phyloP scores from a whole-genome alignment of 1,140 invertebrate genomes.

The Zaprionus vittiger region DNA sequence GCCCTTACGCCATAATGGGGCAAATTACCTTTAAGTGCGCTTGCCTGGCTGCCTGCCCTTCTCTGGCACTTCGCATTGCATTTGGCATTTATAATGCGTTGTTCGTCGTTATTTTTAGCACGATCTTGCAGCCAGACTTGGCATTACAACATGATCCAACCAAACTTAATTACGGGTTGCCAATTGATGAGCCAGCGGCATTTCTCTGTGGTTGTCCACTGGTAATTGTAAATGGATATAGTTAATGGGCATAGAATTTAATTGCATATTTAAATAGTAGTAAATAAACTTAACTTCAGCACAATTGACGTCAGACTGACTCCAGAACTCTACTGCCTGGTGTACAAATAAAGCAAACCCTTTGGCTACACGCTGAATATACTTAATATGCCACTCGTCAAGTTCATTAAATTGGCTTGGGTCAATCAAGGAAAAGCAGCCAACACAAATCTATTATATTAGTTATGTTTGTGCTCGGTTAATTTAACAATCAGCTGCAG shows the following conservation, averaged over 20 bases:
- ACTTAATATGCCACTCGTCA: slow-evolving; percentile 45
- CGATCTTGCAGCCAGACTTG: slow-evolving; percentile 58
- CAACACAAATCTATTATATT: slow-evolving; percentile 29
- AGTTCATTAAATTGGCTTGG: slow-evolving; percentile 28
- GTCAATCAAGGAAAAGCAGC: slow-evolving; percentile 22
- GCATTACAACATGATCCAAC: slow-evolving; percentile 60
- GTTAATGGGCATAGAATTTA: slow-evolving; percentile 61
- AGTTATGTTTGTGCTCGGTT: slow-evolving; percentile 35
- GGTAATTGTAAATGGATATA: slow-evolving; percentile 68
- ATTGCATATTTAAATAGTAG: slow-evolving; percentile 69
- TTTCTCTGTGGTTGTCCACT: neutral
- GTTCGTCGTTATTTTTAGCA: slow-evolving; percentile 78
- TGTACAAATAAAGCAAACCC: neutral
- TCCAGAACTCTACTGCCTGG: neutral
- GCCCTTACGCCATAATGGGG: slow-evolving; percentile 68
- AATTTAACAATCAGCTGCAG: slow-evolving; percentile 41
- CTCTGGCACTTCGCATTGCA: slow-evolving; percentile 22
- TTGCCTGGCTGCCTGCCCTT: slow-evolving; percentile 42
- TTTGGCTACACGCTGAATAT: slow-evolving; percentile 37
- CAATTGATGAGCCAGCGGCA: slow-evolving; percentile 18
- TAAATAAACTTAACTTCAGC: slow-evolving; percentile 4
- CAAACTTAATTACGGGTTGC: slow-evolving; percentile 47
- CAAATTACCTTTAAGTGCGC: slow-evolving; percentile 78
- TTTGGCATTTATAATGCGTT: slow-evolving; percentile 58
- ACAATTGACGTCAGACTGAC: neutral